Base-by-base conservation (phyloP, 2,113 vertebrate species). In the Eclectus roratus region DNA sequence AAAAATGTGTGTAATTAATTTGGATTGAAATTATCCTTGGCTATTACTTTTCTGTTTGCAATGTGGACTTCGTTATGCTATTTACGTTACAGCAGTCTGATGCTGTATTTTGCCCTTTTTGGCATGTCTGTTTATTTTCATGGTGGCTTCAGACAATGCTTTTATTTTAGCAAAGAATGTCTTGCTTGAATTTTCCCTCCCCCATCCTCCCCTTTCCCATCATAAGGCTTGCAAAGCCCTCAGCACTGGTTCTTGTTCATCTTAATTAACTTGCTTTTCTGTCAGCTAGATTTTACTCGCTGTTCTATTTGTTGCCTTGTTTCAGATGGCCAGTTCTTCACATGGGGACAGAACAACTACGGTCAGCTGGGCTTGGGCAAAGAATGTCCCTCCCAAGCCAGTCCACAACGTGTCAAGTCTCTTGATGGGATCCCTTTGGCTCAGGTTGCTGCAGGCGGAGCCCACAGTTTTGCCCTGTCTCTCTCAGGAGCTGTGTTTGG, bases 391-490 rank as follows among this genome's bases (percentile, higher is more conserved):
- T 98, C 98, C 41, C 98, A 98, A 35, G 89, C 98, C 65, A 98
- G 93, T 65, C 99, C 99, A n/a, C 98, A 99, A 76, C 97, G 98
- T 35, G 97, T 99, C 80, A 99, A 98, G 80, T 98, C 98, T 81
- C 98, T 99, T 16, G 97, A 98, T 25, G 99, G 99, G 65, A 98
- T 99, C 93, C 99, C 99, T 46, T 91, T 99, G 98, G 98, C 98
- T 82, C 99, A 99, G 96, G 98, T 99, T 85, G 98, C 98, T 8
- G 98, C 99, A 2, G 99, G 99, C 2, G 99, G 99, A 94, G 98
- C 99, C 89, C 99, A 99, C 97, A 99, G 99, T 97, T 98, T 99
- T 89, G 99, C 98, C 74, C 98, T 99, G 49, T 99, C 99, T 47
- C 97, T 99, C 94, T 99, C 99, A 3, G 99, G 99, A 93, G 99